Evolutionary conservation across 2,888 invertebrate genomes (phyloP).

Genomic region (Ischnura elegans): DNA sequence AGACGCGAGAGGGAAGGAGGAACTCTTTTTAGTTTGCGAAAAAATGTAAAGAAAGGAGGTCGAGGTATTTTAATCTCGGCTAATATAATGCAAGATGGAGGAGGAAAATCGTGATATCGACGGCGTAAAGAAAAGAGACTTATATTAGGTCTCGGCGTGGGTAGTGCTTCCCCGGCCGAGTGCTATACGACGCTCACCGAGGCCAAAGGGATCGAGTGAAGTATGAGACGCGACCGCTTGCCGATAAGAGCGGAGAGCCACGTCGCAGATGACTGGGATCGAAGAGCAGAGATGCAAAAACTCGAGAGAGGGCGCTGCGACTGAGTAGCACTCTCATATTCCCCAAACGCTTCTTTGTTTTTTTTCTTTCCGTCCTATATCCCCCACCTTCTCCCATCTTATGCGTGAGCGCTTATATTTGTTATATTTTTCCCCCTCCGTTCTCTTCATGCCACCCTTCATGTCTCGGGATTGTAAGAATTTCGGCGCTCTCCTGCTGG

Average conservation of each 20-base stretch:
- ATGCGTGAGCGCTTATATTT: background rate
- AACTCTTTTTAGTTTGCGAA: background rate
- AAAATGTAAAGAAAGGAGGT: background rate
- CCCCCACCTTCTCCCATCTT: too few species aligned
- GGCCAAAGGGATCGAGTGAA: background rate
- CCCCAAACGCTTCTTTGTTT: background rate
- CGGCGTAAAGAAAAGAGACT: slow-evolving; percentile 24
- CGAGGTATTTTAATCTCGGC: slow-evolving; percentile 52
- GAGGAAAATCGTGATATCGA: slow-evolving; percentile 28
- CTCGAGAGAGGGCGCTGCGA: background rate
- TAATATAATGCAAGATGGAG: slow-evolving; percentile 42
- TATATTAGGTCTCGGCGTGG: slow-evolving; percentile 46
- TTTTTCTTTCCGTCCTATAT: background rate
- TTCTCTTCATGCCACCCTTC: background rate
- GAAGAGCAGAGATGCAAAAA: slow-evolving; percentile 17
- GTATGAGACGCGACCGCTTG: background rate
- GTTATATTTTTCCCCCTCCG: slow-evolving; percentile 37
- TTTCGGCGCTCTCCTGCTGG: background rate
- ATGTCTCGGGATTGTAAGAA: background rate
- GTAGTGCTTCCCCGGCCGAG: background rate
- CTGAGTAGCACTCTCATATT: slow-evolving; percentile 54
- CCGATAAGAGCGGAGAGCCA: background rate
- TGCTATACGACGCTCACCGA: background rate
- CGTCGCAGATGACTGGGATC: background rate
- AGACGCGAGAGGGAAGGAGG: background rate